These are phyloP conservation scores for Marcusenius ussheri DNA, from an alignment of 2,113 vertebrate species.

Conservation along the genomic window DNA sequence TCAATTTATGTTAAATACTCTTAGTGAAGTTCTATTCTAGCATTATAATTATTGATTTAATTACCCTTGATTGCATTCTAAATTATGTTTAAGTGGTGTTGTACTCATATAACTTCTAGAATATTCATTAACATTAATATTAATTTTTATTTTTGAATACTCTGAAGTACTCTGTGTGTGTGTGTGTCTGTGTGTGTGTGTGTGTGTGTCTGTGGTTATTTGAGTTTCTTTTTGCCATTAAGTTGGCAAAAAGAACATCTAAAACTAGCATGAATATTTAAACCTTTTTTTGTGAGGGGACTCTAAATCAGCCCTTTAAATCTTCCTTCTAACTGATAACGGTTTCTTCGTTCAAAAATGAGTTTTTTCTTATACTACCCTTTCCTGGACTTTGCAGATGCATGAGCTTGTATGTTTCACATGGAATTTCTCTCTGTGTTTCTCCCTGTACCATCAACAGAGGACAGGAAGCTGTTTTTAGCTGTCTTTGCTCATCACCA, in stretches of 20 bases:
- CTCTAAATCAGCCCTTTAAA: background rate
- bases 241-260: background rate
- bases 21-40: conserved; percentile 5
- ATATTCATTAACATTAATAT: conserved; percentile 12
- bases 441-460: background rate
- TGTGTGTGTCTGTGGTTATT: background rate
- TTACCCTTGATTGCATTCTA: conserved; percentile 11
- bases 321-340: background rate
- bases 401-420: background rate
- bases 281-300: background rate
- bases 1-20: conserved; percentile 18
- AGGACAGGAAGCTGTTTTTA: background rate
- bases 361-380: background rate
- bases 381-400: background rate
- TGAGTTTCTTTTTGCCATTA: background rate
- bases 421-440: background rate
- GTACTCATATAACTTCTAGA: conserved; percentile 2
- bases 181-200: background rate
- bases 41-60: conserved; percentile 15
- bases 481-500: background rate
- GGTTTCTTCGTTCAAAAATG: background rate
- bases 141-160: background rate
- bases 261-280: background rate
- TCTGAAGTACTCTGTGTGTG: background rate
- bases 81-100: conserved; percentile 9